These are phyloP conservation scores for Clarias magur DNA, from an alignment of 2,113 vertebrate genomes.

Conservation along the genomic window DNA sequence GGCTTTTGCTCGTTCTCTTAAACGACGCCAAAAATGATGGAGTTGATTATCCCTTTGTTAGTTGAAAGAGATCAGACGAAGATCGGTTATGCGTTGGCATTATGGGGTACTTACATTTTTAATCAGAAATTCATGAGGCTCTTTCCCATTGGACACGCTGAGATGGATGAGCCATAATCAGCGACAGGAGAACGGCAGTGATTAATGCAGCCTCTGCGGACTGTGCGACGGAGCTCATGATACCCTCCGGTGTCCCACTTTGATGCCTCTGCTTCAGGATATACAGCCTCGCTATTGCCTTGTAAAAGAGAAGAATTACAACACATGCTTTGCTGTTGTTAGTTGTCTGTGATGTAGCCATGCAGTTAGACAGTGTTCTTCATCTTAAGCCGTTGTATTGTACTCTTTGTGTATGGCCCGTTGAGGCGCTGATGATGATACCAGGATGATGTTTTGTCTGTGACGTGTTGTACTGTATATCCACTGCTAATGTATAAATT, in stretches of 20 bases:
- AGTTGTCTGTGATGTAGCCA: background rate
- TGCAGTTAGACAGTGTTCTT: background rate
- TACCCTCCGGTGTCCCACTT: conserved; percentile 35
- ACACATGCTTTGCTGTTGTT: conserved; percentile 1
- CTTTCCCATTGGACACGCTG: conserved; percentile 63
- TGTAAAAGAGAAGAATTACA: conserved; percentile 27
- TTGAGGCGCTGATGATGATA: background rate
- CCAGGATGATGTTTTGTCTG: background rate
- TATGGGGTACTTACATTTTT: conserved; percentile 72
- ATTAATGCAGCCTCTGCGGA: conserved; percentile 61
- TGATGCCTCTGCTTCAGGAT: conserved; percentile 15
- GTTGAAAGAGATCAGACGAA: conserved; percentile 25
- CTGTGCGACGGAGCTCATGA: conserved; percentile 17
- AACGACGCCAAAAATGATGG: conserved; percentile 40
- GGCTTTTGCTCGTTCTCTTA: background rate
- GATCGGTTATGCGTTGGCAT: conserved; percentile 59
- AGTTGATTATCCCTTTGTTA: conserved; percentile 26
- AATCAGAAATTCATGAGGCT: conserved; percentile 69
- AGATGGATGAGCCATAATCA: conserved; percentile 72
- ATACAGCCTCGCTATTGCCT: conserved; percentile 1
- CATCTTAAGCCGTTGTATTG: background rate
- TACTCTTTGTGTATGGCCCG: background rate
- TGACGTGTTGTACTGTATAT: background rate
- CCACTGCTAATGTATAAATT: background rate
- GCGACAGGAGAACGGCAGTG: conserved; percentile 62